Conservation (phyloP, 2,797 vertebrate species). For the Gymnothorax javanicus region DNA sequence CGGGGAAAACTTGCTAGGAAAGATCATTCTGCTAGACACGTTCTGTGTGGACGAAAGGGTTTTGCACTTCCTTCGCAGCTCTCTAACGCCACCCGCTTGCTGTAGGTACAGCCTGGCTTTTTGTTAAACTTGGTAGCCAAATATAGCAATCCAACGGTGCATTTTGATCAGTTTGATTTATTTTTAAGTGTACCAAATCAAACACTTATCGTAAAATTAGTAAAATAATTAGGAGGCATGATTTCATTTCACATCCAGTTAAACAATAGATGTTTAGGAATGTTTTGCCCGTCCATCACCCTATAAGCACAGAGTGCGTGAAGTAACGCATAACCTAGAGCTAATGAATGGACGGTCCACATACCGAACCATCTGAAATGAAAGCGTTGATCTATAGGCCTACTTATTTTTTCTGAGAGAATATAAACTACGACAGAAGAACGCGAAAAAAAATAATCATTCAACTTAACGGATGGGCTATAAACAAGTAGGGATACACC, state of each 20-base stretch:
- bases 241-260: not conserved
- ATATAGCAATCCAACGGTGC: not conserved
- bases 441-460: not conserved
- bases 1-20: constrained; percentile 74
- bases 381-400: not conserved
- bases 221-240: not conserved
- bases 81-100: not conserved
- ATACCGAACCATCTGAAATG: not conserved
- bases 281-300: not conserved
- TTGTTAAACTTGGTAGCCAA: not conserved
- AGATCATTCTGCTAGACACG: constrained; percentile 55
- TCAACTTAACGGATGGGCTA: not conserved
- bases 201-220: no score
- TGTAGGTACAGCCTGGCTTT: not conserved
- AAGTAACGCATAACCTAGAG: not conserved
- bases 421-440: not conserved
- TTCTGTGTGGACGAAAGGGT: not conserved
- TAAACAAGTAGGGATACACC: not conserved
- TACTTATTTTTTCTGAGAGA: not conserved
- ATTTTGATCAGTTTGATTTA: not conserved
- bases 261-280: not conserved
- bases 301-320: not conserved
- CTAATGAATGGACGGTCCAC: not conserved
- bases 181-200: not conserved
- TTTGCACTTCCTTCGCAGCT: not conserved